phyloP scores from a whole-genome alignment of 2,113 vertebrate species.

The Bubalus kerabau region DNA sequence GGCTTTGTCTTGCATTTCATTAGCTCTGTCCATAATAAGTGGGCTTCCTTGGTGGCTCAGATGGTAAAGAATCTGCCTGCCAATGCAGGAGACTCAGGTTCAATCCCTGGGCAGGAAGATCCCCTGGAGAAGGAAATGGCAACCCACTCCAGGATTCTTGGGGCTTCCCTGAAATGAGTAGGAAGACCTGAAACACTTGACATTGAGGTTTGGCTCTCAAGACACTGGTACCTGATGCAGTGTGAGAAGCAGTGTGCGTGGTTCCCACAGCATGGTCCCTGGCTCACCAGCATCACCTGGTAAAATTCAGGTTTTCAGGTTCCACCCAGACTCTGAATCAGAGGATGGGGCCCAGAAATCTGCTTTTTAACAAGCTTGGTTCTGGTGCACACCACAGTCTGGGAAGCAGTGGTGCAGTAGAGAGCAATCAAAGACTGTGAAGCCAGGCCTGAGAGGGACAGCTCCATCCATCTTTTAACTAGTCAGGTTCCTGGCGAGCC shows the following conservation, averaged over 20 bases:
- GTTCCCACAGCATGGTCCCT: background rate
- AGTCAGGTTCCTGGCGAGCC: background rate
- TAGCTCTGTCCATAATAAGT: background rate
- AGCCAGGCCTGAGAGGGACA: no score
- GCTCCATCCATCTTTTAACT: background rate
- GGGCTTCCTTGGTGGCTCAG: background rate
- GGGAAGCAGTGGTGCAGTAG: background rate
- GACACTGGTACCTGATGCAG: background rate
- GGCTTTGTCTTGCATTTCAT: background rate
- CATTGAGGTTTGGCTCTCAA: background rate
- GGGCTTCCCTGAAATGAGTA: background rate
- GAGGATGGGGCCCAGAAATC: background rate
- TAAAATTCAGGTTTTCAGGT: background rate
- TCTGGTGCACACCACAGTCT: background rate
- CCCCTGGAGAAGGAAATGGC: background rate
- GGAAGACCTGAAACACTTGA: background rate
- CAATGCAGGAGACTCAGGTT: rapidly evolving
- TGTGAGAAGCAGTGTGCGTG: background rate
- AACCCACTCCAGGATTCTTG: background rate
- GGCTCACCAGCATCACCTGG: background rate
- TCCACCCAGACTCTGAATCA: background rate
- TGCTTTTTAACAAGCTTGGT: background rate
- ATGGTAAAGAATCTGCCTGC: background rate
- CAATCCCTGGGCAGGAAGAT: background rate
- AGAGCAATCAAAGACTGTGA: background rate